Evolutionary conservation across 2,797 vertebrate species (phyloP), one percentile per base, ranked within the genome.

Genomic region (Acanthopagrus latus): DNA sequence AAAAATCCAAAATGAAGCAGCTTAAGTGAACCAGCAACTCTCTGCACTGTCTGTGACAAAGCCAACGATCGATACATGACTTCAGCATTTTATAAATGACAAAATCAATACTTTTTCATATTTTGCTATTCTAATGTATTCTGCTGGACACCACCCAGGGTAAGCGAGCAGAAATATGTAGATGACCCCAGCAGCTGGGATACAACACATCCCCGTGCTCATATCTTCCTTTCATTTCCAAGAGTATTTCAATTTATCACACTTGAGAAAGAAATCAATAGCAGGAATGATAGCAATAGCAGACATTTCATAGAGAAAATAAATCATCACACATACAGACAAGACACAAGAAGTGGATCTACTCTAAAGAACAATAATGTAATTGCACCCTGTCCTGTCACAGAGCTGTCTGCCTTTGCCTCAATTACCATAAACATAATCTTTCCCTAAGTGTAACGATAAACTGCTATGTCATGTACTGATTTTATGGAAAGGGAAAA

Each of bases 31-130:
- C 88, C 93, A 93, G 93, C 87, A 81, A 89, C 89, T 81, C 83
- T 77, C 87, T 95, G 95, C 94, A 92, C 60, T 25, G 54, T 80
- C 79, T 94, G 95, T 94, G 95, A 87, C 94, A 91, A 92, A 91
- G 82, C 94, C 94, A 92, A 83, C 94, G 93, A 96, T 96, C 96
- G 93, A 95, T 96, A 95, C 86, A 92, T 95, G 94, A 95, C 81
- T 91, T 94, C 94, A 75, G 74, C 81, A 92, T 94, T 96, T 96
- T 78, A 95, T 92, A 95, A 96, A 96, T 94, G 95, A 95, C 94
- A 43, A 85, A 97, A 97, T 97, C 96, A 93, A 97, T 97, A 96
- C 18, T 85, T 94, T 95, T 93, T 95, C 93, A 96, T 96, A 95
- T 93, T 95, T 95, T 92, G 73, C 90, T 82, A 90, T 94, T 94